Evolutionary conservation across 2,113 vertebrate genomes (phyloP), one percentile per base, ranked within the genome.

Genomic region (Vulpes vulpes): DNA sequence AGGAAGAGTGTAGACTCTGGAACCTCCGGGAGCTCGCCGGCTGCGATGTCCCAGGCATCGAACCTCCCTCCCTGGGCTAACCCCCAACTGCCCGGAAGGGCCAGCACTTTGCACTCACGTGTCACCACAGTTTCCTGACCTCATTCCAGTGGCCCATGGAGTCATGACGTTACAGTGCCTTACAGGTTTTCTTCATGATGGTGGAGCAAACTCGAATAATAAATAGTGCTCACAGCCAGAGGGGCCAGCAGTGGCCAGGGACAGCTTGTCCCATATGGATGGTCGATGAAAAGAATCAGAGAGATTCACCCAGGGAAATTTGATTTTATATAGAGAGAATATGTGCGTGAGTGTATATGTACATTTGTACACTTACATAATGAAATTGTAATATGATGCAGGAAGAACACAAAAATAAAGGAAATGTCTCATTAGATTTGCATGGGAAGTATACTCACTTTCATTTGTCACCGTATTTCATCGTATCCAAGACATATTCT

Each of bases 171-270:
- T n/a, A n/a, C n/a, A n/a, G n/a, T n/a, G n/a, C n/a, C n/a, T n/a
- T n/a, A n/a, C n/a, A n/a, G n/a, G n/a, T n/a, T n/a, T n/a, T n/a
- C n/a, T n/a, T n/a, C n/a, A n/a, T n/a, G n/a, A n/a, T n/a, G n/a
- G n/a, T n/a, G n/a, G n/a, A n/a, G n/a, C n/a, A n/a, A n/a, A n/a
- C n/a, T n/a, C n/a, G n/a, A n/a, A n/a, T n/a, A n/a, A n/a, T n/a
- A n/a, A n/a, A n/a, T n/a, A n/a, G n/a, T n/a, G n/a, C n/a, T 32
- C 17, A 8, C 7, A 67, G 69, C 8, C 30, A 3, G 15, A 67
- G 30, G 5, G 8, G 8, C 2, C 6, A 11, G 8, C 65, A 11
- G 49, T 0, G 12, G 35, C 67, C 11, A 0, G 20, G 35, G 55
- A 27, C 1, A 20, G 35, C 38, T 14, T 51, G 85, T 57, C 38